These are phyloP conservation scores for Synergus umbraculus DNA, from an alignment of 2,888 invertebrate genomes.

Conservation along the genomic window DNA sequence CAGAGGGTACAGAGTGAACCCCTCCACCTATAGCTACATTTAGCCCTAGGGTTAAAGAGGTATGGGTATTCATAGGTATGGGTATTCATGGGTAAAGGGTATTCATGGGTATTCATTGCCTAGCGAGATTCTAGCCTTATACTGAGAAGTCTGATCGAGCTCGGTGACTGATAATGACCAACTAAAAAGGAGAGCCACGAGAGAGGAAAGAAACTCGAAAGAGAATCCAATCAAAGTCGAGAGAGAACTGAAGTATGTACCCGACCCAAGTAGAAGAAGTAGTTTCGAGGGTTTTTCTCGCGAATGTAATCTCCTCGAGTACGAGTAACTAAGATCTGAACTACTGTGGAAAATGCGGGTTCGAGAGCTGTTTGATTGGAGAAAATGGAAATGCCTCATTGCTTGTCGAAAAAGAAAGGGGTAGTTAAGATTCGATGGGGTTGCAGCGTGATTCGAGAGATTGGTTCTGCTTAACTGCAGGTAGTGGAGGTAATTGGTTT, in stretches of 20 bases:
- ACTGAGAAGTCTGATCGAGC: slow-evolving; percentile 39
- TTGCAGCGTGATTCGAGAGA: background rate
- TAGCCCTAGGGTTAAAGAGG: background rate
- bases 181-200: slow-evolving; percentile 29
- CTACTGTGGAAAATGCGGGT: slow-evolving; percentile 31
- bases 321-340: slow-evolving; percentile 29
- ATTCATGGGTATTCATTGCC: background rate
- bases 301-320: slow-evolving; percentile 24
- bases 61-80: background rate
- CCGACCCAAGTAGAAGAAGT: slow-evolving; percentile 19
- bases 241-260: slow-evolving; percentile 32
- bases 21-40: slow-evolving; percentile 1
- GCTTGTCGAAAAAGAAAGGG: slow-evolving; percentile 12
- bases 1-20: slow-evolving; percentile 23
- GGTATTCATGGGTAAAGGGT: no score
- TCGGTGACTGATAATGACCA: slow-evolving; percentile 40
- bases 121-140: background rate
- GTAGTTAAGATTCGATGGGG: slow-evolving; percentile 26
- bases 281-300: slow-evolving; percentile 13
- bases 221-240: slow-evolving; percentile 37
- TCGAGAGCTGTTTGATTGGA: slow-evolving; percentile 25
- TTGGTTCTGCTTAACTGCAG: background rate
- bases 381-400: slow-evolving; percentile 34
- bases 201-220: slow-evolving; percentile 35
- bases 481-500: slow-evolving; percentile 13